Evolutionary conservation across 23 tunicate genomes (phyloP).

Genomic region (Ciona savignyi): DNA sequence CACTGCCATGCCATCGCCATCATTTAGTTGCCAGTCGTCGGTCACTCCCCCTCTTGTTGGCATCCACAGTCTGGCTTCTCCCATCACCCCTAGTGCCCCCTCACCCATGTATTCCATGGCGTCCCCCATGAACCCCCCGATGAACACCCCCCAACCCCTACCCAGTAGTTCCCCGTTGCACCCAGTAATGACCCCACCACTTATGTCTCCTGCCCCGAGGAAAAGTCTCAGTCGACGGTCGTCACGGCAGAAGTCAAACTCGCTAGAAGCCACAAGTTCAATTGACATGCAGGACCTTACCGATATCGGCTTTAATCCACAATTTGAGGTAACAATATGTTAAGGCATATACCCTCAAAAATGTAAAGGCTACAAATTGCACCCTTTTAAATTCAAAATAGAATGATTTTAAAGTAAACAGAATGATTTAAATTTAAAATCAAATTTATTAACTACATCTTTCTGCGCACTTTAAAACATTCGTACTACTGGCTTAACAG

Average conservation of each 20-base stretch:
- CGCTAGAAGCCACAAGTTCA: slow-evolving; percentile 25
- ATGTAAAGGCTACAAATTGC: no score
- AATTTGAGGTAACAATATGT: background rate
- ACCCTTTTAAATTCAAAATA: no score
- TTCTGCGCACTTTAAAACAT: no score
- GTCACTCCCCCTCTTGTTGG: slow-evolving; percentile 36
- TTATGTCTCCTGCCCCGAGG: slow-evolving; percentile 32
- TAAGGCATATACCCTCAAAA: no score
- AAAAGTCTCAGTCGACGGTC: slow-evolving; percentile 41
- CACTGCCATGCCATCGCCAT: slow-evolving; percentile 27
- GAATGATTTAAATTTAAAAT: no score
- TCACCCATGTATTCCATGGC: slow-evolving; percentile 32
- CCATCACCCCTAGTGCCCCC: slow-evolving; percentile 21
- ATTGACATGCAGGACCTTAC: background rate
- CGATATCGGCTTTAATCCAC: slow-evolving; percentile 1
- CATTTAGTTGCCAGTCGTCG: background rate
- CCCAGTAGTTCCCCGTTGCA: slow-evolving; percentile 35
- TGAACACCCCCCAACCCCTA: slow-evolving; percentile 53
- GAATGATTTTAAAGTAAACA: no score
- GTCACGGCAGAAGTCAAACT: slow-evolving; percentile 54
- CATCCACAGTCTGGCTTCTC: slow-evolving; percentile 8
- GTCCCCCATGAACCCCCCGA: slow-evolving; percentile 55
- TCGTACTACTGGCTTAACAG: no score
- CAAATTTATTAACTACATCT: no score
- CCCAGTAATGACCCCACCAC: slow-evolving; percentile 42